Conservation (phyloP, 2,113 vertebrate species). For the Cacatua alba region DNA sequence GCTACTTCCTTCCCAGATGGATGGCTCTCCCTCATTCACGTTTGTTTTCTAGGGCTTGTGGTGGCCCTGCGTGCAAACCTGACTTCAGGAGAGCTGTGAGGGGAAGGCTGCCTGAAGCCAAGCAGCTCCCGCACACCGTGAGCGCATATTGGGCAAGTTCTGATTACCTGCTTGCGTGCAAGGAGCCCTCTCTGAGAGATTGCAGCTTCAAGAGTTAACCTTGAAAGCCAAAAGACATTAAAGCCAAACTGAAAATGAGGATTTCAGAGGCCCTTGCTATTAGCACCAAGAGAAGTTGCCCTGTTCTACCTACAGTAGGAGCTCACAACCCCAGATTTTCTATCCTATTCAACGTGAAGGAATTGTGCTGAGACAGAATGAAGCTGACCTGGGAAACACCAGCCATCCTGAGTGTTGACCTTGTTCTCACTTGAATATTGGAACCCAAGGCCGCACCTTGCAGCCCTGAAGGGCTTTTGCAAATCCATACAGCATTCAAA, state of each 20-base stretch:
- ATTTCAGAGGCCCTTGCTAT: neutral
- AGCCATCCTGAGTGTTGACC: rapidly evolving
- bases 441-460: neutral
- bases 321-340: neutral
- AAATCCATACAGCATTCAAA: neutral
- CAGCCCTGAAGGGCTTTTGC: neutral
- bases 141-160: rapidly evolving
- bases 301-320: neutral
- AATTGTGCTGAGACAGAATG: neutral
- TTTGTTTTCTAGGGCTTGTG: neutral
- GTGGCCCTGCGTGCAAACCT: neutral
- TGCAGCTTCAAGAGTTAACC: neutral
- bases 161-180: neutral
- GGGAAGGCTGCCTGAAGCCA: neutral
- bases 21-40: neutral
- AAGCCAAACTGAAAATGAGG: neutral
- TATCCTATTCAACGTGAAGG: neutral
- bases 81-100: rapidly evolving
- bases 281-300: neutral
- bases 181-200: neutral
- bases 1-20: neutral
- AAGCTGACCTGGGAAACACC: neutral
- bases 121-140: neutral
- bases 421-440: neutral
- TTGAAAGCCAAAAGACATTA: neutral